Conservation (phyloP, 2,888 invertebrate species). For the Microplitis deprimator region DNA sequence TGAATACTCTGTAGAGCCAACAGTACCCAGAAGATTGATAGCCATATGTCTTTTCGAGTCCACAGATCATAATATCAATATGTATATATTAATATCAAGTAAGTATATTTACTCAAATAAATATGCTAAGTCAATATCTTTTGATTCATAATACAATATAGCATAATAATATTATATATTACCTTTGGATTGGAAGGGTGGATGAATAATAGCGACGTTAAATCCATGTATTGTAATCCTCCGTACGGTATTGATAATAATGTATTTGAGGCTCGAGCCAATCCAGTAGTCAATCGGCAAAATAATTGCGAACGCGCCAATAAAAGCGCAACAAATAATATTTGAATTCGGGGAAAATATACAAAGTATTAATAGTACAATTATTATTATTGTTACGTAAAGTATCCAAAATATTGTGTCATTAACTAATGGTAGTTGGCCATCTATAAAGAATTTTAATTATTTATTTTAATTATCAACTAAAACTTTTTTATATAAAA, state of each 20-base stretch:
- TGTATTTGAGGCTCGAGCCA: constrained; percentile 79
- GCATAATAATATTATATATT: constrained; percentile 46
- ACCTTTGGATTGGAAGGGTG: constrained; percentile 78
- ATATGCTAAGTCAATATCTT: not conserved
- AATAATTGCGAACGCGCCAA: constrained; percentile 78
- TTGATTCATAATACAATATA: not conserved
- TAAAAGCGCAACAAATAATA: constrained; percentile 77
- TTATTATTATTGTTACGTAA: constrained; percentile 73
- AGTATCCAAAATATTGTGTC: constrained; percentile 78
- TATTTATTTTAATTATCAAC: not conserved
- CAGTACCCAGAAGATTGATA: constrained; percentile 74
- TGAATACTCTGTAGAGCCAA: constrained; percentile 74
- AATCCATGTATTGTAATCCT: constrained; percentile 77
- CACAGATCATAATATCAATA: constrained; percentile 57
- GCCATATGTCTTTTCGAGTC: constrained; percentile 73
- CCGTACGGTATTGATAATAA: constrained; percentile 79
- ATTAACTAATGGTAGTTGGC: constrained; percentile 70
- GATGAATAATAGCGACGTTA: constrained; percentile 74
- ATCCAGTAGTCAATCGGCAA: constrained; percentile 78
- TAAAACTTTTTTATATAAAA: not conserved
- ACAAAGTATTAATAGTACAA: constrained; percentile 73
- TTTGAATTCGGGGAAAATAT: constrained; percentile 73
- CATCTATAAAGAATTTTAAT: constrained; percentile 70
- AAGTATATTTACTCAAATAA: constrained; percentile 8
- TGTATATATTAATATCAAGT: not conserved